Evolutionary conservation across 2,888 invertebrate genomes (phyloP).

Genomic region (Unio delphinus): DNA sequence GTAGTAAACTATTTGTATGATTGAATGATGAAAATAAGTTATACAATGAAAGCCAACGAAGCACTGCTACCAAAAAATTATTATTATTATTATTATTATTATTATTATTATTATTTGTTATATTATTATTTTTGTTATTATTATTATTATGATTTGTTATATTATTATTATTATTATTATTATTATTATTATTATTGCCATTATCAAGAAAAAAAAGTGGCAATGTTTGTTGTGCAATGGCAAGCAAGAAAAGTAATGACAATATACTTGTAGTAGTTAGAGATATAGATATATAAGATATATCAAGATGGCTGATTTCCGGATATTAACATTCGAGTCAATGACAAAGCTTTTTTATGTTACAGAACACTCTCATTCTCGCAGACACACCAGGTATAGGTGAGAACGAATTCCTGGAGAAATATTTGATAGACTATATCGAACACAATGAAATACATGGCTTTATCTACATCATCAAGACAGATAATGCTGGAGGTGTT

Average conservation of each 20-base stretch:
- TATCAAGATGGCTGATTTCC: too few relatives aligned
- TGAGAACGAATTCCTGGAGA: slow-evolving; percentile 60
- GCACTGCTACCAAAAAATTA: background rate
- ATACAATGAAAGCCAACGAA: too few relatives aligned
- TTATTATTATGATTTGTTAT: too few relatives aligned
- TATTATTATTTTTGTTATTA: too few relatives aligned
- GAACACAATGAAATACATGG: slow-evolving; percentile 50
- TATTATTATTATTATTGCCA: slow-evolving; percentile 2
- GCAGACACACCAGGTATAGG: slow-evolving; percentile 67
- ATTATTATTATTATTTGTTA: too few relatives aligned
- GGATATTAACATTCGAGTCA: too few relatives aligned
- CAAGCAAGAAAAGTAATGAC: background rate
- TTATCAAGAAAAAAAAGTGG: background rate
- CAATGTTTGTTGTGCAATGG: background rate
- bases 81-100: slow-evolving; percentile 18
- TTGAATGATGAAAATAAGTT: too few relatives aligned
- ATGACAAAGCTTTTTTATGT: background rate
- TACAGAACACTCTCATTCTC: slow-evolving; percentile 60
- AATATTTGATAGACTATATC: slow-evolving; percentile 54
- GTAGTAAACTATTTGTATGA: background rate
- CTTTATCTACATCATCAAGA: slow-evolving; percentile 64
- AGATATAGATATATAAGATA: too few relatives aligned
- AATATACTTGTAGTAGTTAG: background rate
- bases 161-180: too few relatives aligned
- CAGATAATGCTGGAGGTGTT: slow-evolving; percentile 62